Evolutionary conservation across 2,113 vertebrate species (phyloP).

Genomic region (pig (Sus scrofa)): T2T-Sscrofa CM000814.6:139973501-139974000

Average conservation of each 20-base stretch:
- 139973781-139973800: neutral
- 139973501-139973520: too few species aligned
- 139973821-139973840: neutral
- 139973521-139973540: too few species aligned
- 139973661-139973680: neutral
- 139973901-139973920: too few species aligned
- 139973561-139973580: neutral
- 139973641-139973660: neutral
- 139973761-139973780: neutral
- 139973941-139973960: neutral
- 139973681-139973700: neutral
- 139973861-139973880: neutral
- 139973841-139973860: neutral
- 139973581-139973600: neutral
- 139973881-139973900: too few species aligned
- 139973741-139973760: neutral
- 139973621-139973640: neutral
- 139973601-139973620: neutral
- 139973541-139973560: neutral
- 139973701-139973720: neutral
- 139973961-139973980: conserved; percentile 22
- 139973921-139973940: too few species aligned
- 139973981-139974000: neutral
- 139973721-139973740: neutral
- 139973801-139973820: neutral